These are phyloP conservation scores for Herminia tarsipennalis DNA, from an alignment of 2,888 invertebrate genomes.

Conservation along the genomic window DNA sequence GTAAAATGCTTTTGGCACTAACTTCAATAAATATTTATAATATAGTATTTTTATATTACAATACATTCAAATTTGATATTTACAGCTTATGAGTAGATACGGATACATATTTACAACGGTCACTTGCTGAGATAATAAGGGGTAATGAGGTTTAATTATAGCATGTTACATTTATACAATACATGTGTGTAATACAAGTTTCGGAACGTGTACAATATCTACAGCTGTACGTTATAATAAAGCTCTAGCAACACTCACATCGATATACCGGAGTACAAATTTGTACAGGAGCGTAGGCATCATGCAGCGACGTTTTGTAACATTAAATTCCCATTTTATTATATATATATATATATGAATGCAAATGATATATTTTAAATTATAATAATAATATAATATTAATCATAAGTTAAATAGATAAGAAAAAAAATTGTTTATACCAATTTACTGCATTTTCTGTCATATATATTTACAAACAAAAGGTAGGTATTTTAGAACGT, in stretches of 20 bases:
- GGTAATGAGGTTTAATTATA: constrained; percentile 56
- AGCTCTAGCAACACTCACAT: constrained; percentile 64
- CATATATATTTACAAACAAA: background rate
- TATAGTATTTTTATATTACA: constrained; percentile 69
- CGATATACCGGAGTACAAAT: constrained; percentile 33
- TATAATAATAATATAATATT: too few relatives aligned
- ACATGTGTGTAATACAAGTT: constrained; percentile 38
- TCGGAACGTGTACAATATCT: constrained; percentile 74
- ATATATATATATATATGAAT: background rate
- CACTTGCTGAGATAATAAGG: constrained; percentile 50
- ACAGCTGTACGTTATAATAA: constrained; percentile 52
- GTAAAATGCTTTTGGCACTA: constrained; percentile 84
- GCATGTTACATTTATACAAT: constrained; percentile 63
- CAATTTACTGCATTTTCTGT: background rate
- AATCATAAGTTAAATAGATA: background rate
- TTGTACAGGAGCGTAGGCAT: constrained; percentile 33
- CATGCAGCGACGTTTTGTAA: constrained; percentile 17
- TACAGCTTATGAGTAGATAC: constrained; percentile 73
- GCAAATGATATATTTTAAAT: too few relatives aligned
- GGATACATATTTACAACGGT: constrained; percentile 71
- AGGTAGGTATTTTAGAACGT: background rate
- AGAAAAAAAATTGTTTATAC: background rate
- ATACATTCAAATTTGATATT: constrained; percentile 75
- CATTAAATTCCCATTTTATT: background rate
- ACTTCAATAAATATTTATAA: constrained; percentile 77